Evolutionary conservation across 1,140 invertebrate genomes (phyloP).

Genomic region (Orussus abietinus): DNA sequence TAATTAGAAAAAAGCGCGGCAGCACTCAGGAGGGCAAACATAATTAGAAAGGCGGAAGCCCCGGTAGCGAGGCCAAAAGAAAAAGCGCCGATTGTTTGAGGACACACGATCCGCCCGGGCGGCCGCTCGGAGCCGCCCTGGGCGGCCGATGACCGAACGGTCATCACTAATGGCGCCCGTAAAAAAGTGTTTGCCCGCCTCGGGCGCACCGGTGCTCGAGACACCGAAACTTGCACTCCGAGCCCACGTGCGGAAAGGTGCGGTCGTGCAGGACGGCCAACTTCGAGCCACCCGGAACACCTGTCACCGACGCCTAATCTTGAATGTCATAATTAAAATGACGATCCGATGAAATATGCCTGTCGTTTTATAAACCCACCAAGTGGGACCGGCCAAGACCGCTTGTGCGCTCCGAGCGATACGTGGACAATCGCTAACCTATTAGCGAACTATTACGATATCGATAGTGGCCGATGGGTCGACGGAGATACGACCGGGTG

Average conservation of each 20-base stretch:
- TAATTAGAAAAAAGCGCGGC: conserved; percentile 38
- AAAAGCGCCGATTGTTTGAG: conserved; percentile 46
- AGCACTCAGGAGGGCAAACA: conserved; percentile 42
- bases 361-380: too few species aligned
- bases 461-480: conserved; percentile 31
- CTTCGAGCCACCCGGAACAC: too few species aligned
- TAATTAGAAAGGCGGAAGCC: conserved; percentile 37
- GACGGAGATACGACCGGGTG: conserved; percentile 31
- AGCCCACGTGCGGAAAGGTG: too few species aligned
- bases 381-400: too few species aligned
- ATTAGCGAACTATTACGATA: conserved; percentile 43
- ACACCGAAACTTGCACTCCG: too few species aligned
- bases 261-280: too few species aligned
- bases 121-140: conserved; percentile 15
- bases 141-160: conserved; percentile 31
- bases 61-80: conserved; percentile 34
- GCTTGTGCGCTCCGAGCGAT: too few species aligned
- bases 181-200: conserved; percentile 37
- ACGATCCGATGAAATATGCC: too few species aligned
- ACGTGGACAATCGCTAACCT: conserved; percentile 35
- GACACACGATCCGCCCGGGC: conserved; percentile 37
- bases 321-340: too few species aligned
- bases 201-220: too few species aligned
- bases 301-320: too few species aligned
- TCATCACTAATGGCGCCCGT: conserved; percentile 41